These are phyloP conservation scores for Paracanthobrama guichenoti DNA, from an alignment of 2,113 vertebrate genomes.

Conservation along the genomic window DNA sequence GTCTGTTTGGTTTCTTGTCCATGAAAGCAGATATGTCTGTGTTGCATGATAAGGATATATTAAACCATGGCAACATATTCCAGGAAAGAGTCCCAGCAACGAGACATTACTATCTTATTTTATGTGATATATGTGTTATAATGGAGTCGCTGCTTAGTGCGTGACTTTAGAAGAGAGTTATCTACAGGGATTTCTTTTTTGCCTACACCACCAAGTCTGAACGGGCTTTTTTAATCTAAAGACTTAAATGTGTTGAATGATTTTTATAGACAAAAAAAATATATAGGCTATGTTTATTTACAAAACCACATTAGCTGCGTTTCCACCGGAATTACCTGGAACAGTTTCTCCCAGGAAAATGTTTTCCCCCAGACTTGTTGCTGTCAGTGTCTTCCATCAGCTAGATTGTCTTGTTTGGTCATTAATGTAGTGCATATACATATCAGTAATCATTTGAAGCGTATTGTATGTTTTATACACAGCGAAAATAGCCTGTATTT, in stretches of 20 bases:
- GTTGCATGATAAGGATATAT: conserved; percentile 14
- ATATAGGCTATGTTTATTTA: too few species aligned
- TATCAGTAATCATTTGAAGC: too few species aligned
- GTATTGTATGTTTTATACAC: too few species aligned
- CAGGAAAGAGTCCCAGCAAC: conserved; percentile 9
- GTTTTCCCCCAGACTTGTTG: too few species aligned
- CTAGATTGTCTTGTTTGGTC: too few species aligned
- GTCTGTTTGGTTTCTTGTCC: conserved; percentile 31
- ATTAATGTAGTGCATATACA: too few species aligned
- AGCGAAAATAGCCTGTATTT: too few species aligned
- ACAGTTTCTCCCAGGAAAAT: too few species aligned
- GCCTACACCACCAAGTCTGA: not conserved
- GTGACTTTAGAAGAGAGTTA: too few species aligned
- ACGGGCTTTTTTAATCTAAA: not conserved
- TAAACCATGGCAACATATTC: conserved; percentile 6
- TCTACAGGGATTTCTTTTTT: not conserved
- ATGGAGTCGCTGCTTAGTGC: not conserved
- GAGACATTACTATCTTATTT: not conserved
- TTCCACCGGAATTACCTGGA: too few species aligned
- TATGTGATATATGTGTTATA: not conserved
- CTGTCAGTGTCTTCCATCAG: too few species aligned
- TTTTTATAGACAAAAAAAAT: not conserved
- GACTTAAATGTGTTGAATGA: not conserved
- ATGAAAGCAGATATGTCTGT: conserved; percentile 28
- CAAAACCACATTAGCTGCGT: too few species aligned